These are phyloP conservation scores for Nasonia oneida DNA, from an alignment of 2,888 invertebrate genomes.

Conservation along the genomic window DNA sequence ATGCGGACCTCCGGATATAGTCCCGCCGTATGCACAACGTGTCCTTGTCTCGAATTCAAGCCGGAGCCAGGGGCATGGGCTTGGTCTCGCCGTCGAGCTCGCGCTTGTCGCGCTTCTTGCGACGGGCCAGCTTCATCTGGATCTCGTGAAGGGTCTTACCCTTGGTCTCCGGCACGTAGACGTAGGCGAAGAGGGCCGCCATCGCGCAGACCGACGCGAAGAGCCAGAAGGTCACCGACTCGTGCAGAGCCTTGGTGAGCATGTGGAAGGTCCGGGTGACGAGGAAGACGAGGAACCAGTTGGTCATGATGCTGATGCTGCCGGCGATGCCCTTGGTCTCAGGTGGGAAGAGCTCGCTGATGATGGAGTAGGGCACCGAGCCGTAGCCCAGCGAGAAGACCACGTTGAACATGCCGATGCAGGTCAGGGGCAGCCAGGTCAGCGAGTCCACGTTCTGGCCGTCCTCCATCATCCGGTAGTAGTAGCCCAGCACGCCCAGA, in stretches of 20 bases:
- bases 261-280: conserved; percentile 75
- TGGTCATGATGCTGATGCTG: conserved; percentile 78
- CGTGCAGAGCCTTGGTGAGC: conserved; percentile 69
- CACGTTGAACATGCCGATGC: conserved; percentile 77
- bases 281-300: conserved; percentile 77
- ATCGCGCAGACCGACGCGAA: conserved; percentile 71
- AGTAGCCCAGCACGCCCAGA: conserved; percentile 75
- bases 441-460: conserved; percentile 71
- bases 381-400: conserved; percentile 80
- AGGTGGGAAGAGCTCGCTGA: conserved; percentile 80
- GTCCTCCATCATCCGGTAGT: conserved; percentile 73
- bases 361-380: conserved; percentile 80
- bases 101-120: conserved; percentile 37
- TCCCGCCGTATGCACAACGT: background rate
- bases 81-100: conserved; percentile 18
- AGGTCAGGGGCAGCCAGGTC: conserved; percentile 78
- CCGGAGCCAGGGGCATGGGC: conserved; percentile 37
- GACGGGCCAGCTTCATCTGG: conserved; percentile 70
- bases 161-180: conserved; percentile 77
- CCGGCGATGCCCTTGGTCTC: conserved; percentile 77
- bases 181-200: conserved; percentile 71
- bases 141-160: conserved; percentile 77
- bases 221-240: conserved; percentile 73
- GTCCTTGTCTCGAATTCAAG: conserved; percentile 3
- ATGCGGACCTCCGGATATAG: background rate